phyloP scores from a whole-genome alignment of 2,888 invertebrate species.

The Blastobasis lacticolella region DNA sequence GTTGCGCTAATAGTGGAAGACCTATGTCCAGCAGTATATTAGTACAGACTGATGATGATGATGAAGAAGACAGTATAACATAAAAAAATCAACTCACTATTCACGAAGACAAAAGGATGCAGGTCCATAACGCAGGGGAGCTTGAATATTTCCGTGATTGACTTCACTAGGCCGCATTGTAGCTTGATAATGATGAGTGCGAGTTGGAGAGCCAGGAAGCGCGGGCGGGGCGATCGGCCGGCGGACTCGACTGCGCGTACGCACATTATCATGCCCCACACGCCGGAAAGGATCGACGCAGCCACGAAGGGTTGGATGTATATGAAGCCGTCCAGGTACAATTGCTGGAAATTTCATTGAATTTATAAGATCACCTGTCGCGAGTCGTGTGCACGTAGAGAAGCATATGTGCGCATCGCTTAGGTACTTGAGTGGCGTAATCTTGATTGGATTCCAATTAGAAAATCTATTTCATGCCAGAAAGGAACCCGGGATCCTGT shows the following conservation, averaged over 20 bases:
- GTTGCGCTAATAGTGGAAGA: too few species aligned
- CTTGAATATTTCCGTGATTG: slow-evolving; percentile 65
- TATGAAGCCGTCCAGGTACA: slow-evolving; percentile 73
- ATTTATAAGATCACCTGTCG: too few species aligned
- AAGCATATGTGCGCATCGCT: too few species aligned
- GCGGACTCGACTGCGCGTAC: slow-evolving; percentile 56
- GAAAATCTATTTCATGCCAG: too few species aligned
- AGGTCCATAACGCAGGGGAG: slow-evolving; percentile 78
- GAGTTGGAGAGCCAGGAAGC: slow-evolving; percentile 75
- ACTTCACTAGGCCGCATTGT: slow-evolving; percentile 75
- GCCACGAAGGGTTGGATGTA: slow-evolving; percentile 79
- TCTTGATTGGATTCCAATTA: too few species aligned
- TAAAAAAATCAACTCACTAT: slow-evolving; percentile 67
- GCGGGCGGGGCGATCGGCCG: slow-evolving; percentile 55
- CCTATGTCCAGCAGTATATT: too few species aligned
- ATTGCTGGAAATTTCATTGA: slow-evolving; percentile 45
- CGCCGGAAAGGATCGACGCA: slow-evolving; percentile 77
- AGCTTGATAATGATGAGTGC: slow-evolving; percentile 79
- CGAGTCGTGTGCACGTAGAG: too few species aligned
- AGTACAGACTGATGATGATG: too few species aligned
- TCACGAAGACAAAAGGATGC: slow-evolving; percentile 78
- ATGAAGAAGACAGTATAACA: too few species aligned
- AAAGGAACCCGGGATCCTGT: too few species aligned
- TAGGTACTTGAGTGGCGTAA: too few species aligned
- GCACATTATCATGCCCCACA: slow-evolving; percentile 81